Base-by-base conservation (phyloP, 1,140 invertebrate genomes). In the Agrypnia vestita region DNA sequence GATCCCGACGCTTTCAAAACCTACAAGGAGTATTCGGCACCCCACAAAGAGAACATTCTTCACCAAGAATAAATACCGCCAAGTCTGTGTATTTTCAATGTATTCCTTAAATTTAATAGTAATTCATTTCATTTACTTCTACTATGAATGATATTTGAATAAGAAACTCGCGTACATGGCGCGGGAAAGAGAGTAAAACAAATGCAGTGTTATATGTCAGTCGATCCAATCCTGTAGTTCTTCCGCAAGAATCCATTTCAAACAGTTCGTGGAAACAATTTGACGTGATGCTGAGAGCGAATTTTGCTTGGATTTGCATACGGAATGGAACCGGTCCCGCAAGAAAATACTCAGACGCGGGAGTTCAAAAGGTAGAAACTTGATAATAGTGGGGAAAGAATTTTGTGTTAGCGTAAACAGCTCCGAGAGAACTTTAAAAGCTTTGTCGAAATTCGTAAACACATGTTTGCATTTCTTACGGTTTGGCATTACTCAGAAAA, bases 231-330 rank as follows among this genome's bases (percentile, higher is more conserved):
- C 44, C 35, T 12, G 44, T 13, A 67, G 15, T 67, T 44, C 43
- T 62, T 67, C 62, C 62, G 43, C 3, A 25, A 25, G 12, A 62
- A 62, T 13, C 25, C 25, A 62, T 67, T 64, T 64, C 43, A 15
- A 43, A 43, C 43, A 44, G 62, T n/a, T 64, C 62, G 13, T 64
- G 62, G 43, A 44, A 25, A 64, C 62, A 64, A 64, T 64, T 67
- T 67, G 62, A 67, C n/a, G 43, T n/a, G 62, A 7, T 67, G 62
- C 13, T 25, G 35, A 17, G 10, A 17, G 17, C 6, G 13, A 8
- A 59, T 11, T 67, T 67, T 64, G 19, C 44, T 67, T 67, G 4
- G 35, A 67, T 67, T 67, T 67, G 35, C 62, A 44, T 67, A 67
- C 44, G 44, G 44, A 67, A 67, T 44, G 62, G 62, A 44, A 67